Evolutionary conservation across 2,113 vertebrate genomes (phyloP), one percentile per base, ranked within the genome.

Genomic region (Oryctolagus cuniculus): DNA sequence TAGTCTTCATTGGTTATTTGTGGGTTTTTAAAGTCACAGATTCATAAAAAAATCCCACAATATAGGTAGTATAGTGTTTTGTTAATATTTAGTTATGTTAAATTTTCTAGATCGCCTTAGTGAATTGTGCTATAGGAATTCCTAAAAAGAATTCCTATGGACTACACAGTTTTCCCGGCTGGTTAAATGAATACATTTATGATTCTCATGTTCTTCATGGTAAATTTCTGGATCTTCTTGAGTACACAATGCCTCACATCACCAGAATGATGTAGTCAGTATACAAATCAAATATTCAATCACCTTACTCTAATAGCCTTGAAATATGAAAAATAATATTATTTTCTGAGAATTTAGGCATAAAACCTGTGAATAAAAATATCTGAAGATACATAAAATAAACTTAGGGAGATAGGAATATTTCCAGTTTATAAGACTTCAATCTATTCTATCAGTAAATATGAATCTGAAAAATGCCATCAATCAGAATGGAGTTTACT

Each of bases 11-110:
- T 87, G 67, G 22, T 64, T 74, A 74, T 61, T 64, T 90, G 0
- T 83, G 73, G 17, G 19, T 51, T 84, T 96, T 93, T 63, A 49
- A 90, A 84, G 4, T 87, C 29, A 94, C 9, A 89, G 13, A 81
- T 75, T 34, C 3, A 66, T 44, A 75, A 36, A 87, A 93, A 77
- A 77, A 58, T 17, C 19, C 10, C 38, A 61, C 6, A 73, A 83
- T 44, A 74, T 8, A 78, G 66, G 49, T 66, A 36, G 29, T 82
- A 85, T 7, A 83, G 51, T 75, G 9, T 38, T 85, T 72, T 75
- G 64, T 75, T 70, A 89, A 58, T 53, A 49, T 93, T 73, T 81
- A 25, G 63, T 84, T 80, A 51, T 80, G 31, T 49, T 55, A 74
- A 58, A 10, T 49, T 86, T 80, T 87, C 34, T 90, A 73, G 25